Percentiles rank a stretch among this genome's conserved stretches.
Conservation (phyloP, 2,888 invertebrate species). For the Dromius quadrimaculatus region DNA sequence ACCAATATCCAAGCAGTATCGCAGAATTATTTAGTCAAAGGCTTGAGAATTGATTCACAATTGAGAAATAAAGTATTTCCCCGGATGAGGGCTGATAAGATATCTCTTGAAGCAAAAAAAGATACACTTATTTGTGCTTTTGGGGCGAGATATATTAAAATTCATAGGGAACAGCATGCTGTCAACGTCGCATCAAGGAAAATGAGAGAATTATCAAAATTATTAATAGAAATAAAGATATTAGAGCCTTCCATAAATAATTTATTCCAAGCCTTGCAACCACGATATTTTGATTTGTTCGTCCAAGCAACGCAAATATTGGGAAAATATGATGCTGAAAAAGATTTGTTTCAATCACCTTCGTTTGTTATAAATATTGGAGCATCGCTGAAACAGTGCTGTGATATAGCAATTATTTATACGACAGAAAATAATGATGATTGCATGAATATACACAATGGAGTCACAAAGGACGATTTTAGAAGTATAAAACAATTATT, state of each 20-base stretch:
- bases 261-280: conserved; percentile 51
- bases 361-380: conserved; percentile 56
- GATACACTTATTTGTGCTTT: conserved; percentile 49
- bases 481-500: no score
- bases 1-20: conserved; percentile 35
- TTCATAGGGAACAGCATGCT: conserved; percentile 56
- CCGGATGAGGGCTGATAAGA: conserved; percentile 47
- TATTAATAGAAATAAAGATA: conserved; percentile 54
- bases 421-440: no score
- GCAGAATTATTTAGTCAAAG: conserved; percentile 39
- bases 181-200: conserved; percentile 54
- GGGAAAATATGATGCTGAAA: conserved; percentile 55
- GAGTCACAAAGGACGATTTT: no score
- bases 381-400: conserved; percentile 57
- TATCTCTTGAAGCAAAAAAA: conserved; percentile 46
- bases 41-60: conserved; percentile 53
- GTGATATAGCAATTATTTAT: conserved; percentile 55
- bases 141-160: conserved; percentile 55
- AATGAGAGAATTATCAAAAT: conserved; percentile 53
- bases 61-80: conserved; percentile 48
- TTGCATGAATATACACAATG: no score
- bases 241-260: conserved; percentile 51
- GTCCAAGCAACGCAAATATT: conserved; percentile 53
- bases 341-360: conserved; percentile 54
- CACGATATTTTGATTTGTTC: conserved; percentile 54